These are phyloP conservation scores for Himalopsyche tibetana DNA, from an alignment of 2,888 invertebrate species.

Conservation along the genomic window DNA sequence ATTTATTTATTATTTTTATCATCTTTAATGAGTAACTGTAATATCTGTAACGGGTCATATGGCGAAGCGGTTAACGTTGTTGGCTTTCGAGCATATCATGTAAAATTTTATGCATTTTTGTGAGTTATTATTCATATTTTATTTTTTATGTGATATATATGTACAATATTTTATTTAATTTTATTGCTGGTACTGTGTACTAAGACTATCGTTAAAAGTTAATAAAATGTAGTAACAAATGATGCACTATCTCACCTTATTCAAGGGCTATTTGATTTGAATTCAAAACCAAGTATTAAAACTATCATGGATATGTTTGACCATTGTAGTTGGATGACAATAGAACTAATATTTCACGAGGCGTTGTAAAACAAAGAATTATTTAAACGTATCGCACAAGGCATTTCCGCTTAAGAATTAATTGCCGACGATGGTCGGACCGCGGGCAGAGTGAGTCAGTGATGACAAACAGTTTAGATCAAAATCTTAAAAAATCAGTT, in stretches of 20 bases:
- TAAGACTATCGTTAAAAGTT: not conserved
- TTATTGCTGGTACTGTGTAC: no score
- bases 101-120: no score
- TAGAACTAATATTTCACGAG: conserved; percentile 61
- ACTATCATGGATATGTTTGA: conserved; percentile 48
- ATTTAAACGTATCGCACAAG: conserved; percentile 66
- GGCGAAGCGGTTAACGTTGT: no score
- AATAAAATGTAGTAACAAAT: not conserved
- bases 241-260: not conserved
- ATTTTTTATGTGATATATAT: no score
- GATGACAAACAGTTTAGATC: not conserved
- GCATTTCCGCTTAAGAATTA: conserved; percentile 66
- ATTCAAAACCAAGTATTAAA: conserved; percentile 39
- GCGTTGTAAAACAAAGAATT: conserved; percentile 64
- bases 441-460: conserved; percentile 49
- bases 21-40: no score
- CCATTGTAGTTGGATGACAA: conserved; percentile 56
- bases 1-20: no score
- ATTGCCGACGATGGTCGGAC: conserved; percentile 60
- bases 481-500: not conserved
- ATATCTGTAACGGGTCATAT: no score
- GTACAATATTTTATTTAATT: no score
- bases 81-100: no score
- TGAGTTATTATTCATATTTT: no score
- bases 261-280: conserved; percentile 1